A percentile compares a stretch with the other conserved stretches of the same genome.
Conservation (phyloP, 2,888 invertebrate species). For the Aporophyla nigra region DNA sequence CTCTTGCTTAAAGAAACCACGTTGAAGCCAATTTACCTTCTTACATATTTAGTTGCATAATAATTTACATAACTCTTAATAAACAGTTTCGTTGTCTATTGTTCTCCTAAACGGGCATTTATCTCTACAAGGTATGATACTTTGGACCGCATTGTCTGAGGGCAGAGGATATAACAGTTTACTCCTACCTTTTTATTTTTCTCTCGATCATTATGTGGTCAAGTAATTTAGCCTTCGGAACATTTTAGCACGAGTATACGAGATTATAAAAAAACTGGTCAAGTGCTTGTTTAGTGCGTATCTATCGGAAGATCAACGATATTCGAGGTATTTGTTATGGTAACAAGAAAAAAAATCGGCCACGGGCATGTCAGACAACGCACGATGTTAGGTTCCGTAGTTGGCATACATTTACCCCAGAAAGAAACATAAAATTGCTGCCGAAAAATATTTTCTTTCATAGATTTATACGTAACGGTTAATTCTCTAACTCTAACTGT, state of each 20-base stretch:
- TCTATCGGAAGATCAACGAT: conserved; percentile 20
- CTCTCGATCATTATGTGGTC: conserved; percentile 42
- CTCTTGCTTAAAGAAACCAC: neutral
- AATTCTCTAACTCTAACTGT: no score
- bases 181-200: conserved; percentile 45
- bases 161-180: conserved; percentile 59
- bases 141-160: conserved; percentile 46
- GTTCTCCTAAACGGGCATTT: conserved; percentile 1
- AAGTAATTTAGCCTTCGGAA: conserved; percentile 59
- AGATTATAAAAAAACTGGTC: conserved; percentile 52
- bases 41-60: neutral
- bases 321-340: conserved; percentile 15
- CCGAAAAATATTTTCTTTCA: no score
- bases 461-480: no score
- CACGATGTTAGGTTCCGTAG: no score
- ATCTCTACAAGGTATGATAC: conserved; percentile 24
- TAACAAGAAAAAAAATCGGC: conserved; percentile 5
- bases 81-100: neutral
- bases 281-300: conserved; percentile 30
- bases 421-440: no score
- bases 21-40: neutral
- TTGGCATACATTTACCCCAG: no score
- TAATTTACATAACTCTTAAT: neutral
- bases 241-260: conserved; percentile 52
- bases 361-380: no score